phyloP scores from a whole-genome alignment of 2,113 vertebrate genomes.

The Heteronetta atricapilla region DNA sequence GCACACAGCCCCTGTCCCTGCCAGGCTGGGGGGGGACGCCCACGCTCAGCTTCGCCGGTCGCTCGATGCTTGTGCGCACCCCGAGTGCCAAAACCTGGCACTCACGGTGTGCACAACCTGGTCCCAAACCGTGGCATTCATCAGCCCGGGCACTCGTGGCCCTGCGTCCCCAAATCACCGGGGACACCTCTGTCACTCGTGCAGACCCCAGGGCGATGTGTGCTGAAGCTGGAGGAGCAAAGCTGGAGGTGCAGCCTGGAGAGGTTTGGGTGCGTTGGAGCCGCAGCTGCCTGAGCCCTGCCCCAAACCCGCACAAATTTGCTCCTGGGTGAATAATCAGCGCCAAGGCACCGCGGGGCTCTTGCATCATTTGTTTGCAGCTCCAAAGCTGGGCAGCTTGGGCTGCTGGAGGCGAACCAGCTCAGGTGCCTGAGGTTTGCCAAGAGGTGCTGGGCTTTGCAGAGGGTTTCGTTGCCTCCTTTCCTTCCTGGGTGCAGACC shows the following conservation, averaged over 20 bases:
- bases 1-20: background rate
- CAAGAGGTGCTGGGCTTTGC: background rate
- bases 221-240: background rate
- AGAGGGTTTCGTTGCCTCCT: rapidly evolving
- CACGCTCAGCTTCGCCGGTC: background rate
- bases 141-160: rapidly evolving
- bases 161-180: background rate
- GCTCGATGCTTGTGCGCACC: background rate
- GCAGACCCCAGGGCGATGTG: background rate
- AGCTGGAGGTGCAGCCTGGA: rapidly evolving
- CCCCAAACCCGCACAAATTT: background rate
- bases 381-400: background rate
- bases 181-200: background rate
- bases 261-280: background rate
- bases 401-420: background rate
- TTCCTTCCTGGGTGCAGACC: background rate
- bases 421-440: background rate
- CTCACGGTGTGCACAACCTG: too few species aligned
- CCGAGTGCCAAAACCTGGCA: background rate
- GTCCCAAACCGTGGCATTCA: background rate
- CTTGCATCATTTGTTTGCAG: background rate
- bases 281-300: background rate
- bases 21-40: background rate
- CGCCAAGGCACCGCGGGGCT: background rate
- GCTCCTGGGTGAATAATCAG: background rate